These are phyloP conservation scores for Calcarius ornatus DNA, from an alignment of 2,113 vertebrate genomes.

Conservation along the genomic window DNA sequence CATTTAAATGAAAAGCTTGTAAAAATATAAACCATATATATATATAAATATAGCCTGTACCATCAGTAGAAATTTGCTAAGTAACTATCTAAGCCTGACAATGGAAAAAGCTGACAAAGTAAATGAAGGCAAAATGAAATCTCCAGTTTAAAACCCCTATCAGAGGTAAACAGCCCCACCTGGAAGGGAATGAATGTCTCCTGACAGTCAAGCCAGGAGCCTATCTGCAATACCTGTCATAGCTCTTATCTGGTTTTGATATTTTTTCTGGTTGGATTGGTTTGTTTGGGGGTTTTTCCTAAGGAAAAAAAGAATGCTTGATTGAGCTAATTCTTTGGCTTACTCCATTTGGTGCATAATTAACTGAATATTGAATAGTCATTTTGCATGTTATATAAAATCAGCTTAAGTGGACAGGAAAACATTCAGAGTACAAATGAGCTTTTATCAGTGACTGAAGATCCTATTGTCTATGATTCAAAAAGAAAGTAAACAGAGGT, in stretches of 20 bases:
- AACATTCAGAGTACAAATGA: background rate
- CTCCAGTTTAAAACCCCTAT: background rate
- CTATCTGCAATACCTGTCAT: background rate
- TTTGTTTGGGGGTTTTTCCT: background rate
- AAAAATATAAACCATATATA: background rate
- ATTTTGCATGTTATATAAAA: background rate
- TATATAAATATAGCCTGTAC: background rate
- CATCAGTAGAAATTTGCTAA: background rate
- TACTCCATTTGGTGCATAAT: background rate
- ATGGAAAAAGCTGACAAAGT: background rate
- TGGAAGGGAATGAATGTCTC: background rate
- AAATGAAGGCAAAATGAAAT: background rate
- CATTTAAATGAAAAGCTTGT: background rate
- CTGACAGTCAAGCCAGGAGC: background rate
- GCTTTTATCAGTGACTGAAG: background rate
- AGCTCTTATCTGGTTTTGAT: background rate
- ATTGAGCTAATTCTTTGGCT: conserved; percentile 11
- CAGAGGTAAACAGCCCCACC: background rate
- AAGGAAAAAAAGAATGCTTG: background rate
- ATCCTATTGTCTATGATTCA: background rate
- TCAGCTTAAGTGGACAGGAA: background rate
- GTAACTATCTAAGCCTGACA: background rate
- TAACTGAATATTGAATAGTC: background rate
- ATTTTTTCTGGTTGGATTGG: background rate
- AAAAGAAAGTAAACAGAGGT: conserved; percentile 10